Evolutionary conservation across 2,888 invertebrate genomes (phyloP).

Genomic region (Hipparchia sbordonii): DNA sequence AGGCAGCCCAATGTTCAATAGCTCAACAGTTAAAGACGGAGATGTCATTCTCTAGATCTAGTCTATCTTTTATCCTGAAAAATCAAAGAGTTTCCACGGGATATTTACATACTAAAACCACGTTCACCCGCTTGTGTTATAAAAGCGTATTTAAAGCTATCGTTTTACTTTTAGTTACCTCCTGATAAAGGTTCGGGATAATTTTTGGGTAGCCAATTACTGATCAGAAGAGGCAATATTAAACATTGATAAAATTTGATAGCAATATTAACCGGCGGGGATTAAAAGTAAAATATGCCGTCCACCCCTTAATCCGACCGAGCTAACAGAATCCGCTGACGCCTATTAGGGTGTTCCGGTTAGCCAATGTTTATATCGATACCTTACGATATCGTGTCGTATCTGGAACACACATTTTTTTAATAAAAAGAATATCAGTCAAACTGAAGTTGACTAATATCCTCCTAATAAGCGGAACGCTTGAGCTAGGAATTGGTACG

Average conservation of each 20-base stretch:
- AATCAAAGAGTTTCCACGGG: neutral
- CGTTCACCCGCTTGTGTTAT: too few species aligned
- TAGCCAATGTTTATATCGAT: neutral
- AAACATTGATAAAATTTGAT: slow-evolving; percentile 8
- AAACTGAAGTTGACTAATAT: too few species aligned
- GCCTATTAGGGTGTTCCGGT: slow-evolving; percentile 13
- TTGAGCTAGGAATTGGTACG: too few species aligned
- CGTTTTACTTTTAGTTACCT: too few species aligned
- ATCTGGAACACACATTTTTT: neutral
- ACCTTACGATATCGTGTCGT: slow-evolving; percentile 1
- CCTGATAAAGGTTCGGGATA: neutral
- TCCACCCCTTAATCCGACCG: neutral
- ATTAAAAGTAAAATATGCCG: slow-evolving; percentile 4
- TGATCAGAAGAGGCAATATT: neutral
- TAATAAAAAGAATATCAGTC: too few species aligned
- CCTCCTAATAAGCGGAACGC: too few species aligned
- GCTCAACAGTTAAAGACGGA: too few species aligned
- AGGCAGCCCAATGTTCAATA: too few species aligned
- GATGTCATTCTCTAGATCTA: too few species aligned
- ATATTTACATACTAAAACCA: neutral
- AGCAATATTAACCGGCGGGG: slow-evolving; percentile 9
- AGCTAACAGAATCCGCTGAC: slow-evolving; percentile 11
- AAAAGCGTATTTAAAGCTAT: too few species aligned
- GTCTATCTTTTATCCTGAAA: neutral
- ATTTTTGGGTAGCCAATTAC: slow-evolving; percentile 1